Percentiles rank a stretch among this genome's conserved stretches.
Conservation (phyloP, 1,140 invertebrate species). For the Rhagoletis pomonella region DNA sequence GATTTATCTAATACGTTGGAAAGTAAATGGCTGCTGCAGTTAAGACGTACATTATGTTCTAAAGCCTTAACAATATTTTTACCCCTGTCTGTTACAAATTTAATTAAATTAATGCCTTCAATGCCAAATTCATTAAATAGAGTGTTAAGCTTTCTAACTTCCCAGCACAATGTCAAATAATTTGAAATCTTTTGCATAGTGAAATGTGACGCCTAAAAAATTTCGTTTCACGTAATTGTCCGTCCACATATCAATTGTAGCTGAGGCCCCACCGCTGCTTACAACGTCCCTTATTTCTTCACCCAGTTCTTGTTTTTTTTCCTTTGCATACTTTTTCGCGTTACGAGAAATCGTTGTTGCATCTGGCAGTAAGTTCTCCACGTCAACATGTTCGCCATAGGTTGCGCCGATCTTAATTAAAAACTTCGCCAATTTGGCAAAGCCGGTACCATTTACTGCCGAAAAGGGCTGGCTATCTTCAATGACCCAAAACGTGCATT, state of each 20-base stretch:
- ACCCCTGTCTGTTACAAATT: not conserved
- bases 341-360: no score
- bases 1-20: no score
- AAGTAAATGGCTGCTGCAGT: not conserved
- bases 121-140: not conserved
- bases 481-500: not conserved
- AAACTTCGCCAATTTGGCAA: not conserved
- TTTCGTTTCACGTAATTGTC: slow-evolving; percentile 37
- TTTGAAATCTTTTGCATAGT: not conserved
- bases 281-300: not conserved
- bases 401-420: no score
- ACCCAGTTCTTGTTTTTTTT: not conserved
- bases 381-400: no score
- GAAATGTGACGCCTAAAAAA: not conserved
- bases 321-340: no score
- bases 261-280: not conserved
- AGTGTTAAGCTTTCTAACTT: not conserved
- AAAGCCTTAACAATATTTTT: not conserved
- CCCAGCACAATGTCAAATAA: not conserved
- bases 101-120: not conserved
- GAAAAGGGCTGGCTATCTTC: slow-evolving; percentile 46
- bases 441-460: not conserved
- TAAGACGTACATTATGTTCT: not conserved
- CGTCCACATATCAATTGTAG: slow-evolving; percentile 44
- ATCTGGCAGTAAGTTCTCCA: no score